A percentile compares a stretch with the other conserved stretches of the same genome.
These are phyloP conservation scores for Melanerpes formicivorus DNA, from an alignment of 2,113 vertebrate genomes.

Conservation along the genomic window DNA sequence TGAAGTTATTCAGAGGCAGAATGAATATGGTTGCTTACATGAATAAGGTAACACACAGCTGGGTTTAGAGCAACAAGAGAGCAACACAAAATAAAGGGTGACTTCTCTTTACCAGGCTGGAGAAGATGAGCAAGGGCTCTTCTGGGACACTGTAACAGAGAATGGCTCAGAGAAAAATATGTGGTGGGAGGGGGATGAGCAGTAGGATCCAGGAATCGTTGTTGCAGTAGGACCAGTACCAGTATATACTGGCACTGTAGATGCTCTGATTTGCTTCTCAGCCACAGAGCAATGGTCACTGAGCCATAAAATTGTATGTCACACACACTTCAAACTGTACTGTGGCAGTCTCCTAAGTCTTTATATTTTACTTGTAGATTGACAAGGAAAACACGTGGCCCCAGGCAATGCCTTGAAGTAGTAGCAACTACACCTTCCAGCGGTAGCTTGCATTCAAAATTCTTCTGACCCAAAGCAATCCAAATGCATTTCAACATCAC, in stretches of 20 bases:
- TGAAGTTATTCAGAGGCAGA: not conserved
- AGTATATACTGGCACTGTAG: not conserved
- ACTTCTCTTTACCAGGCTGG: not conserved
- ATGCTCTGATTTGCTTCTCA: not conserved
- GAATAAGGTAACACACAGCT: not conserved
- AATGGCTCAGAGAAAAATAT: not conserved
- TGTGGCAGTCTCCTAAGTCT: not conserved
- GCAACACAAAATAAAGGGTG: not conserved
- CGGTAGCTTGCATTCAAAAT: not conserved
- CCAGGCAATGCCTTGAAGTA: not conserved
- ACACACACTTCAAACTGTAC: not conserved
- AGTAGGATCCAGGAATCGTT: not conserved
- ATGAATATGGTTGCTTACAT: not conserved
- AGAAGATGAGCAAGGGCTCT: fast-evolving
- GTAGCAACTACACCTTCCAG: not conserved
- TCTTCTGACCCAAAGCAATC: not conserved
- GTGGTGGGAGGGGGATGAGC: not conserved
- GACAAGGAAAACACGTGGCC: not conserved
- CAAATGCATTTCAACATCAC: not conserved
- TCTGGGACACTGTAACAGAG: not conserved
- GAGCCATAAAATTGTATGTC: not conserved
- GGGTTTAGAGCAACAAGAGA: not conserved
- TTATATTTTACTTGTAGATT: not conserved
- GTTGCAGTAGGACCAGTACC: not conserved
- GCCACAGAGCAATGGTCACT: not conserved